Conservation (phyloP, 92 coral and sea anemone genomes). For the Epizoanthus rinbou region DNA sequence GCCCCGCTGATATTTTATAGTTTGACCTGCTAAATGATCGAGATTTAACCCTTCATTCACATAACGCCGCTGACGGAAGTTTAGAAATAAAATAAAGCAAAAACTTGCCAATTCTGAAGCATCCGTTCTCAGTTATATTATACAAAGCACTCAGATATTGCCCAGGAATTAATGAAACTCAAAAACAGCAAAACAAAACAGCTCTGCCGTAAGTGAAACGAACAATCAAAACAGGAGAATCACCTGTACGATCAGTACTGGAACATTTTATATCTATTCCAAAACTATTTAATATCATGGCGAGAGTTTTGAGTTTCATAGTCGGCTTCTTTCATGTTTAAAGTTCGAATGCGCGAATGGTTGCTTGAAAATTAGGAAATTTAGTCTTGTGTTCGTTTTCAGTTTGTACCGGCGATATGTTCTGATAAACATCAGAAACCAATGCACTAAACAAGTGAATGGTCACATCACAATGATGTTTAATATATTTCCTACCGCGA, state of each 20-base stretch:
- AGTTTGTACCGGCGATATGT: slow-evolving; percentile 13
- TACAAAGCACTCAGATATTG: not conserved
- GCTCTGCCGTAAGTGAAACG: slow-evolving; percentile 5
- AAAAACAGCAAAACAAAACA: not conserved
- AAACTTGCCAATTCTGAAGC: not conserved
- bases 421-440: not conserved
- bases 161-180: not conserved
- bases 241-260: slow-evolving; percentile 10
- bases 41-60: not conserved
- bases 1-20: not conserved
- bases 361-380: not conserved
- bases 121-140: not conserved
- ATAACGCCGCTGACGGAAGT: not conserved
- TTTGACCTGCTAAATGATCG: not conserved
- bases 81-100: not conserved
- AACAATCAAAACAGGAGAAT: slow-evolving; percentile 17
- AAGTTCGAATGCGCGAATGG: not conserved
- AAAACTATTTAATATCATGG: not conserved
- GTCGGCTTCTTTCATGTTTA: slow-evolving; percentile 1
- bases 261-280: not conserved
- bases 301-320: not conserved
- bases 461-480: slow-evolving; percentile 6
- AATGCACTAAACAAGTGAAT: slow-evolving; percentile 10
- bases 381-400: slow-evolving; percentile 2
- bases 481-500: slow-evolving; percentile 21